Conservation (phyloP, 2,797 vertebrate genomes). For the Megalops cyprinoides region DNA sequence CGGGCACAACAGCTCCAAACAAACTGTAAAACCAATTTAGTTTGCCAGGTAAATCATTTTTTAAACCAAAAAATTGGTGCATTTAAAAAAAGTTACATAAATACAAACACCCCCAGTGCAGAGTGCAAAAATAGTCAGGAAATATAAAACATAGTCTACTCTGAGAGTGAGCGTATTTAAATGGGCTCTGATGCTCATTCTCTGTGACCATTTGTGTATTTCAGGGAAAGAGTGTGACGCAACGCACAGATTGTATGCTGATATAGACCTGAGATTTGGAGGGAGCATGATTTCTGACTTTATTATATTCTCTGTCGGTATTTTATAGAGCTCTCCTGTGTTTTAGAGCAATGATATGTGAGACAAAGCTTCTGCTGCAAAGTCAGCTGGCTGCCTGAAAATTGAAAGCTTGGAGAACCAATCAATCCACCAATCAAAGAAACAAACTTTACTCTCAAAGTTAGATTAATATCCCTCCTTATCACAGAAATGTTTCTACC, state of each 20-base stretch:
- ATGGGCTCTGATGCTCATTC: neutral
- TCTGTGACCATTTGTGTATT: neutral
- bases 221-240: neutral
- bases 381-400: neutral
- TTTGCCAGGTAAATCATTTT: slow-evolving; percentile 11
- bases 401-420: neutral
- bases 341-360: neutral
- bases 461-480: neutral
- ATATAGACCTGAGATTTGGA: too few species aligned
- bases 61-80: slow-evolving; percentile 12
- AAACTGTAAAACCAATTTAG: slow-evolving; percentile 11
- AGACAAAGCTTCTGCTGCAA: neutral
- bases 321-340: neutral
- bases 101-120: neutral
- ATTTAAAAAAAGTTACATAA: neutral
- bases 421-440: neutral
- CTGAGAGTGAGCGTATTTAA: neutral
- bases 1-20: slow-evolving; percentile 31
- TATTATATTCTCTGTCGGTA: neutral
- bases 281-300: too few species aligned
- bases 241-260: neutral
- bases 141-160: neutral
- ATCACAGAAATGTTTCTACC: slow-evolving; percentile 2
- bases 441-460: neutral
- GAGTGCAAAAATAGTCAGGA: neutral